Conservation (phyloP, 2,888 invertebrate species). For the Ophonus ardosiacus region DNA sequence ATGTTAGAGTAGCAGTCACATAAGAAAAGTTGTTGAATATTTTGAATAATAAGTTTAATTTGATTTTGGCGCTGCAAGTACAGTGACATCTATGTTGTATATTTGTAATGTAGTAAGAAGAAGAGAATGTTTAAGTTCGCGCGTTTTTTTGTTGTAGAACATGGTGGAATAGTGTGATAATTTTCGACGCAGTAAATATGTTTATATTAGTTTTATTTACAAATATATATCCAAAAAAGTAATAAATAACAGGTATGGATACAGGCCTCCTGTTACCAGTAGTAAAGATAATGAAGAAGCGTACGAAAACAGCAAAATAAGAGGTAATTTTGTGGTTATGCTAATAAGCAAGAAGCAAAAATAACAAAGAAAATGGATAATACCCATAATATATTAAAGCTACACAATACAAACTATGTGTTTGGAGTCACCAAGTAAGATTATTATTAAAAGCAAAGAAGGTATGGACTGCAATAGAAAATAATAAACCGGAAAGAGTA, state of each 20-base stretch:
- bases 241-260: slow-evolving; percentile 25
- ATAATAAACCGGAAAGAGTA: slow-evolving; percentile 1
- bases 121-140: too few species aligned
- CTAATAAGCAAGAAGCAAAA: not conserved
- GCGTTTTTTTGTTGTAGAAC: too few species aligned
- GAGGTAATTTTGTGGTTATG: not conserved
- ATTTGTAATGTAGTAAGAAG: too few species aligned
- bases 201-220: too few species aligned
- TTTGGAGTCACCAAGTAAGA: slow-evolving; percentile 33
- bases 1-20: too few species aligned
- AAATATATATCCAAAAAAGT: too few species aligned
- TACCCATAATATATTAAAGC: slow-evolving; percentile 18
- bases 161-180: too few species aligned
- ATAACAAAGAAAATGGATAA: not conserved
- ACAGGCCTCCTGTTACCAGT: slow-evolving; percentile 13
- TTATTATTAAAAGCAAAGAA: slow-evolving; percentile 33
- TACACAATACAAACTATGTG: slow-evolving; percentile 22
- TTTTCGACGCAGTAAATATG: too few species aligned
- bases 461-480: slow-evolving; percentile 3
- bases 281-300: not conserved
- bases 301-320: not conserved
- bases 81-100: too few species aligned
- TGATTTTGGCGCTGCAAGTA: too few species aligned
- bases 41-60: too few species aligned
- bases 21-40: too few species aligned